Conservation (phyloP, 2,888 invertebrate species). For the Neocrepidodera transversa region DNA sequence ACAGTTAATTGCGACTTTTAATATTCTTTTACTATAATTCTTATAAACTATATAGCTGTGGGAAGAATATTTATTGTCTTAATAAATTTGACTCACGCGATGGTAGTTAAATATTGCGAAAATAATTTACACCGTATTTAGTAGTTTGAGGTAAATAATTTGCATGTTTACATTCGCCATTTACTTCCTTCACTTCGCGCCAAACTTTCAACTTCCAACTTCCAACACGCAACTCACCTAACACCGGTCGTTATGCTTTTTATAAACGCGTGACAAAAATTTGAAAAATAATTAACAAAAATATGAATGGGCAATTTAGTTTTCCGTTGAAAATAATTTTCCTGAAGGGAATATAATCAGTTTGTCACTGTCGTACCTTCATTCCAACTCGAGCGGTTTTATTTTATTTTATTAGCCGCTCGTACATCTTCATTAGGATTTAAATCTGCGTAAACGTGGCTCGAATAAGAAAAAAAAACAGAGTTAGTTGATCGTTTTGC, state of each 20-base stretch:
- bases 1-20: too few species aligned
- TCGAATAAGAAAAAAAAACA: slow-evolving; percentile 14
- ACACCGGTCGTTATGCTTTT: neutral
- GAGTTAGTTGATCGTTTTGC: too few species aligned
- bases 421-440: slow-evolving; percentile 34
- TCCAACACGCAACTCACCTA: slow-evolving; percentile 7
- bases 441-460: slow-evolving; percentile 28
- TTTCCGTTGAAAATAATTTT: too few species aligned
- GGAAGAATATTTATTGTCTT: too few species aligned
- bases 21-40: too few species aligned
- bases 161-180: slow-evolving; percentile 24
- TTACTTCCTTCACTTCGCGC: slow-evolving; percentile 14
- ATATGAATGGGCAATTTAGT: too few species aligned
- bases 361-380: too few species aligned
- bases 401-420: slow-evolving; percentile 33
- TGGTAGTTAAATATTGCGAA: slow-evolving; percentile 1
- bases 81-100: slow-evolving; percentile 3
- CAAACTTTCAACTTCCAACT: slow-evolving; percentile 3
- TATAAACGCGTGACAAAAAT: neutral
- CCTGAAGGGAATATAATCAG: too few species aligned
- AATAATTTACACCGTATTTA: slow-evolving; percentile 13
- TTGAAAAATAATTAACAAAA: neutral
- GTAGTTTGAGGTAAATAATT: slow-evolving; percentile 7
- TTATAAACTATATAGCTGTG: too few species aligned
- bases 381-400: slow-evolving; percentile 17